Evolutionary conservation across 2,113 vertebrate species (phyloP).

Genomic region (Pyrgilauda ruficollis): DNA sequence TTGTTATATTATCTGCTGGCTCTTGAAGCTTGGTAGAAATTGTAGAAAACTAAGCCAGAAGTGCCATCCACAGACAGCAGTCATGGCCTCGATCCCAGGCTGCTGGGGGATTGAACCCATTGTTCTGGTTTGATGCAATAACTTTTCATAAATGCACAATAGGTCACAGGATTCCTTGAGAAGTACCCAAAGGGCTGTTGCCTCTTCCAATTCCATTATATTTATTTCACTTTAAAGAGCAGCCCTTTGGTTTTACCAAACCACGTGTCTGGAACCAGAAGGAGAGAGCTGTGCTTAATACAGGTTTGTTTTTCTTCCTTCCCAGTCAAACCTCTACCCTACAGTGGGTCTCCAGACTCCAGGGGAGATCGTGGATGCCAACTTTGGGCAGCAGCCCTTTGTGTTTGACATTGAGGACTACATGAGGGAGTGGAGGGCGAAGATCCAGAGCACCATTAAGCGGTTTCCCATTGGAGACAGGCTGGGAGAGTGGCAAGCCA

Average conservation of each 20-base stretch:
- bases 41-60: not conserved
- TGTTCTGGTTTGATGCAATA: not conserved
- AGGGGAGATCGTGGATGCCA: constrained; percentile 97
- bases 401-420: constrained; percentile 99
- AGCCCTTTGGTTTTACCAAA: not conserved
- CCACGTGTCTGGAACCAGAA: fast-evolving
- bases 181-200: not conserved
- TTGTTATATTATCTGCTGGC: not conserved
- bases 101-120: not conserved
- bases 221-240: not conserved
- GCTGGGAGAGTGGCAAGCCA: constrained; percentile 95
- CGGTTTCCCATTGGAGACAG: constrained; percentile 93
- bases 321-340: constrained; percentile 95
- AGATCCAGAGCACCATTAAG: constrained; percentile 95
- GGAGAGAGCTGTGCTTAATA: not conserved
- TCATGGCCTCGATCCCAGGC: fast-evolving
- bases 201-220: not conserved
- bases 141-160: not conserved
- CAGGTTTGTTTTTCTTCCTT: constrained; percentile 59
- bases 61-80: not conserved
- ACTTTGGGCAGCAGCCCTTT: constrained; percentile 98
- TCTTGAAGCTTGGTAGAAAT: not conserved
- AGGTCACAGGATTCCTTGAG: not conserved
- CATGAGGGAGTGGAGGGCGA: constrained; percentile 96
- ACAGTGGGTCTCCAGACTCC: constrained; percentile 98